Conservation (phyloP, 2,113 vertebrate genomes). For the Myotis davidii region DNA sequence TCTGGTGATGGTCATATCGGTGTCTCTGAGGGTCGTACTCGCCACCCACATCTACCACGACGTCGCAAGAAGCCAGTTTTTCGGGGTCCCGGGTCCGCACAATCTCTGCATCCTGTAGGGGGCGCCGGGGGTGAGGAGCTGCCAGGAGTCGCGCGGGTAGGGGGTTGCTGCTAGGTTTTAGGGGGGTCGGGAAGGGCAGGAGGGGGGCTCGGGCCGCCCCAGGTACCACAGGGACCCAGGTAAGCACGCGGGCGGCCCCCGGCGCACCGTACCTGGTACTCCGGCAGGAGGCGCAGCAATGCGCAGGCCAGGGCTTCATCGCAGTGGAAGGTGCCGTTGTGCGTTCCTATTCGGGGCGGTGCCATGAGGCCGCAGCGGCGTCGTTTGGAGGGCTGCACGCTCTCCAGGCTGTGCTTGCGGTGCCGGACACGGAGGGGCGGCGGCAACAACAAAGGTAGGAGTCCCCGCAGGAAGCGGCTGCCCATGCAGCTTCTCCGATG, state of each 20-base stretch:
- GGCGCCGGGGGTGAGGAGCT: background rate
- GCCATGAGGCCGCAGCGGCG: conserved; percentile 49
- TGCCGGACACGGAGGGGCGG: fast-evolving
- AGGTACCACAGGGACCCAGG: fast-evolving
- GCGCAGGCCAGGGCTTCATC: conserved; percentile 95
- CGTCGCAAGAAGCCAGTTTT: conserved; percentile 88
- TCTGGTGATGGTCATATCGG: conserved; percentile 97
- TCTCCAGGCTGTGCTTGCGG: background rate
- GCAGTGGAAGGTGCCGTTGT: conserved; percentile 96
- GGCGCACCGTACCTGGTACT: conserved; percentile 87
- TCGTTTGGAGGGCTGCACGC: background rate
- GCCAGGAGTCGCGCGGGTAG: background rate
- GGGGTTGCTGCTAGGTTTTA: background rate
- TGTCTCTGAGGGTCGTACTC: conserved; percentile 91
- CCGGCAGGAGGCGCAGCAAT: conserved; percentile 91
- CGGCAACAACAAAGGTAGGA: fast-evolving
- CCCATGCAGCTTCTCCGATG: background rate
- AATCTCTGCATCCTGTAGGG: conserved; percentile 91
- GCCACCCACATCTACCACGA: conserved; percentile 96
- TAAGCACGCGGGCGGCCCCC: fast-evolving
- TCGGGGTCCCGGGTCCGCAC: conserved; percentile 91
- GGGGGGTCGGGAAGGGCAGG: fast-evolving
- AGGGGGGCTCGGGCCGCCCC: fast-evolving
- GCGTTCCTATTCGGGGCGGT: conserved; percentile 91
- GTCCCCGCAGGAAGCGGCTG: fast-evolving